phyloP scores from a whole-genome alignment of 2,113 vertebrate genomes.

The Elephas maximus region DNA sequence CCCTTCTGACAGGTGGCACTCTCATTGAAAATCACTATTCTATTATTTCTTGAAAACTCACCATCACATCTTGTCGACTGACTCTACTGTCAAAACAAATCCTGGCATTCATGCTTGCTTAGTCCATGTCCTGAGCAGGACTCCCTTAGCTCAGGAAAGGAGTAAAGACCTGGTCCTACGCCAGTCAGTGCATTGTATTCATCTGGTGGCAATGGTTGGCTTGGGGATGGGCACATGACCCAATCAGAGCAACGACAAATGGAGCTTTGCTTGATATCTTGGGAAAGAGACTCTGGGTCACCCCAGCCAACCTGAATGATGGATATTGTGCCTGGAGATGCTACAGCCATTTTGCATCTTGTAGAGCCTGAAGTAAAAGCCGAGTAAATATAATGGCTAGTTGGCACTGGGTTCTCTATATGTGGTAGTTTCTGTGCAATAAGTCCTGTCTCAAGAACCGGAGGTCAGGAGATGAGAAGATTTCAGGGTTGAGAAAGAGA shows the following conservation, averaged over 20 bases:
- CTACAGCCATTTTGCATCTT: background rate
- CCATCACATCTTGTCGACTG: background rate
- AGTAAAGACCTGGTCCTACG: background rate
- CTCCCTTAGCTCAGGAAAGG: background rate
- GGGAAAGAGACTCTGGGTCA: background rate
- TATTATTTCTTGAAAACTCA: background rate
- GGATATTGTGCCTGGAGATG: background rate
- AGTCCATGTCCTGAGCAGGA: background rate
- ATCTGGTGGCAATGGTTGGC: background rate
- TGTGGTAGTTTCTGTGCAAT: background rate
- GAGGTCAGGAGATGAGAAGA: too few species aligned
- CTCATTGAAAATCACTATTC: background rate
- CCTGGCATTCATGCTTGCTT: background rate
- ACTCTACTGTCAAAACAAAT: slow-evolving; percentile 24
- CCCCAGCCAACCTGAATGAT: background rate
- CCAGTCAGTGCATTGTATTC: background rate
- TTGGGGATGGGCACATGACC: background rate
- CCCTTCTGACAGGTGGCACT: background rate
- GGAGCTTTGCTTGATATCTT: background rate
- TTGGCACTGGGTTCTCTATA: background rate
- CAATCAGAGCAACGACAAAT: background rate
- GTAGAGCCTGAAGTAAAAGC: background rate
- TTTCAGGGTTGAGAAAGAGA: too few species aligned
- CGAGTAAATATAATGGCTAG: background rate
- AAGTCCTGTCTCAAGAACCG: background rate